Base-by-base conservation (phyloP, 2,797 vertebrate species). In the Muscicapa striata region DNA sequence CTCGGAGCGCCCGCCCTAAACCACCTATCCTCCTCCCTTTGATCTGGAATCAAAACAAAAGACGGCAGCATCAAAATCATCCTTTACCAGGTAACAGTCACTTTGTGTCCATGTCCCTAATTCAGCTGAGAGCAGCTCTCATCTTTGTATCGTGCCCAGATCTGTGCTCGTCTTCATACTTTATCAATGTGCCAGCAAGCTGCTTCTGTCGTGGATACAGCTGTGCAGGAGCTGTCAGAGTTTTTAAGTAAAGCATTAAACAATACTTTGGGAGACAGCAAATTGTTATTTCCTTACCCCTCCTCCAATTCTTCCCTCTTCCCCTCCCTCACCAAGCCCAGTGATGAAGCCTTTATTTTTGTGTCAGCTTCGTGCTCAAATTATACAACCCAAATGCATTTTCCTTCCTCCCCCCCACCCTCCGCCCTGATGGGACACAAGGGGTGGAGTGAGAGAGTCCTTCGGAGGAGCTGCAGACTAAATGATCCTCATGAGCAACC, bases 11-110 rank as follows among this genome's bases (percentile, higher is more conserved):
- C 70, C 89, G 41, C 57, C 88, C 43, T 93, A 82, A 93, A 80
- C 57, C 58, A 66, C 61, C 52, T 84, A 68, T 43, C n/a, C 41
- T 92, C 12, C 34, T 87, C 11, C 22, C 62, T 93, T 82, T 88
- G 90, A 89, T 93, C 81, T 74, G 72, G 84, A 95, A 92, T 89
- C 90, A 93, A 95, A 94, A 84, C 48, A 90, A 95, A 93, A 92
- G 75, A 46, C 0, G 0, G 41, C 1, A 0, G 45, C 84, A 87
- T 80, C 72, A 84, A 85, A 95, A 74, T 0, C 8, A 80, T 87
- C 89, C 54, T 80, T 93, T 84, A 58, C 85, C 95, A 90, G 90
- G 94, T 94, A 94, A 83, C 1, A 0, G 74, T 75, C 75, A 89
- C 57, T 83, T 83, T 34, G 72, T 89, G 61, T 0, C 0, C 0